Evolutionary conservation across 1,140 invertebrate genomes (phyloP).

Genomic region (Scaptodrosophila lebanonensis): DNA sequence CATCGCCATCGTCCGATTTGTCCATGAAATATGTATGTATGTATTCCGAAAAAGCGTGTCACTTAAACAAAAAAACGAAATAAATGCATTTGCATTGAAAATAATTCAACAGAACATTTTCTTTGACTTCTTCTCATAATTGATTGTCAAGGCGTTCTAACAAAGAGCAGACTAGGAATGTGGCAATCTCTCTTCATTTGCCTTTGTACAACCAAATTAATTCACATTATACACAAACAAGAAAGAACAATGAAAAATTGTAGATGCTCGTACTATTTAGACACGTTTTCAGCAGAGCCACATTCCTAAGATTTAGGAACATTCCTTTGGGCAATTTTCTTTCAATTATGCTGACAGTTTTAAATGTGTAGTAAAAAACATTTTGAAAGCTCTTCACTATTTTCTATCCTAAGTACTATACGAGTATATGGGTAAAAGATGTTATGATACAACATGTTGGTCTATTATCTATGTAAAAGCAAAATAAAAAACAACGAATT

Average conservation of each 20-base stretch:
- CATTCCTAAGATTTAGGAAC: conserved; percentile 52
- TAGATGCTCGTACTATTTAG: background rate
- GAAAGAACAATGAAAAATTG: conserved; percentile 36
- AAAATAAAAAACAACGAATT: no score
- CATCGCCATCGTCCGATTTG: no score
- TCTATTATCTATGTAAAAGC: no score
- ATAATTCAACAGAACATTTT: conserved; percentile 8
- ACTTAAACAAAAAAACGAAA: conserved; percentile 9
- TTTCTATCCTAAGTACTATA: no score
- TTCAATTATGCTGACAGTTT: no score
- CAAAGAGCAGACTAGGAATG: conserved; percentile 1
- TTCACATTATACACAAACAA: conserved; percentile 54
- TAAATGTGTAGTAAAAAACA: no score
- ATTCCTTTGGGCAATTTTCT: conserved; percentile 47
- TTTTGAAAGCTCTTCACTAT: no score
- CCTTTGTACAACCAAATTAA: conserved; percentile 39
- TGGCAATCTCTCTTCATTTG: conserved; percentile 55
- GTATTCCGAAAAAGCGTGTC: conserved; percentile 1
- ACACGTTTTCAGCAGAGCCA: conserved; percentile 46
- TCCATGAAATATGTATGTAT: no score
- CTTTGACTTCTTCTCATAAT: conserved; percentile 48
- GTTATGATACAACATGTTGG: no score
- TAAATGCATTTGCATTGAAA: conserved; percentile 30
- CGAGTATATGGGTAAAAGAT: no score
- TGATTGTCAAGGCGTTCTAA: conserved; percentile 61